Evolutionary conservation across 2,888 invertebrate genomes (phyloP).

Genomic region (Drosophila paranaensis): DNA sequence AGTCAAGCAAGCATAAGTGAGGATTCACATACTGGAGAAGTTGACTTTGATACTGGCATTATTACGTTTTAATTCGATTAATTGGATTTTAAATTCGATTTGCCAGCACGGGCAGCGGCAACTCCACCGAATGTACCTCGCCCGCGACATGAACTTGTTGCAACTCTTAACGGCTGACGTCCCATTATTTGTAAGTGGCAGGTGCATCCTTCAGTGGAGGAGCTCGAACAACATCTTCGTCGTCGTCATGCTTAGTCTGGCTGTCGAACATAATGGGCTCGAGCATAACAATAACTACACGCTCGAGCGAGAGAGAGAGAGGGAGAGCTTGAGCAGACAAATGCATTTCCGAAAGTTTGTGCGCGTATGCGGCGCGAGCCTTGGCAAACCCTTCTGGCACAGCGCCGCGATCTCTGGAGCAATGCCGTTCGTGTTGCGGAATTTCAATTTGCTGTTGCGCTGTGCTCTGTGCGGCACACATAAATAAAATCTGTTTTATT

Average conservation of each 20-base stretch:
- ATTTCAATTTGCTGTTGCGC: slow-evolving; percentile 71
- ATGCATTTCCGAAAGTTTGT: slow-evolving; percentile 53
- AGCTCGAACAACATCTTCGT: slow-evolving; percentile 51
- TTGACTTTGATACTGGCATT: too few species aligned
- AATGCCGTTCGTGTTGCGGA: slow-evolving; percentile 57
- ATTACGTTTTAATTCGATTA: too few species aligned
- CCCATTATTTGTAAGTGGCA: slow-evolving; percentile 69
- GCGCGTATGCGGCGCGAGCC: slow-evolving; percentile 23
- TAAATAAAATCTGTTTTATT: slow-evolving; percentile 78
- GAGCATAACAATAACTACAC: slow-evolving; percentile 38
- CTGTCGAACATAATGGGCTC: slow-evolving; percentile 35
- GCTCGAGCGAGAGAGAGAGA: not conserved
- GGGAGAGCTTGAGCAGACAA: slow-evolving; percentile 28
- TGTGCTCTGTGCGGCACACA: slow-evolving; percentile 66
- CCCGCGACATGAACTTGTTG: slow-evolving; percentile 59
- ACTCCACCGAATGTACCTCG: too few species aligned
- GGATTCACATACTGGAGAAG: too few species aligned
- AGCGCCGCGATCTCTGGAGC: slow-evolving; percentile 37
- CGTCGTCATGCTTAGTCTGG: slow-evolving; percentile 6
- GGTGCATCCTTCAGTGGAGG: slow-evolving; percentile 40
- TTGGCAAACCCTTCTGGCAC: slow-evolving; percentile 49
- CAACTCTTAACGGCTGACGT: slow-evolving; percentile 59
- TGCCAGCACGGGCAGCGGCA: too few species aligned
- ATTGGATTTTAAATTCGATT: too few species aligned
- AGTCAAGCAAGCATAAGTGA: too few species aligned